phyloP scores from a whole-genome alignment of 2,113 vertebrate species.

The Gymnobelideus leadbeateri region DNA sequence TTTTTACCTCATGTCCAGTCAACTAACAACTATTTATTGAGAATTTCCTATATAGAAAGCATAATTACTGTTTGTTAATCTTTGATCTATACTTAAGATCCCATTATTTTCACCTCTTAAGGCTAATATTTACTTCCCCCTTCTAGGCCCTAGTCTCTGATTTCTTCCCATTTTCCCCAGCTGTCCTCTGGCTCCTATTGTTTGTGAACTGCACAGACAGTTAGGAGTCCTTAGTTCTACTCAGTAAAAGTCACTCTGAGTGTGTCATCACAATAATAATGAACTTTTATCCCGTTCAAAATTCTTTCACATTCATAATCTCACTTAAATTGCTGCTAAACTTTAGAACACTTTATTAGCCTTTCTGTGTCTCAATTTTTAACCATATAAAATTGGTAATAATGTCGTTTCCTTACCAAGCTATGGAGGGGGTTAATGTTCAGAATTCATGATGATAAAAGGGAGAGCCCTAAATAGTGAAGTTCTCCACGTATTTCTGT shows the following conservation, averaged over 20 bases:
- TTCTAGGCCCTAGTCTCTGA: neutral
- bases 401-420: constrained; percentile 57
- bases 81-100: neutral
- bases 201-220: constrained; percentile 14
- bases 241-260: constrained; percentile 14
- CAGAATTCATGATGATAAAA: constrained; percentile 58
- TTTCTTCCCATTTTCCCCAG: neutral
- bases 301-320: constrained; percentile 54
- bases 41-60: neutral
- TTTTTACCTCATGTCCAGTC: neutral
- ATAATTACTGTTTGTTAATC: neutral
- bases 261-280: constrained; percentile 30
- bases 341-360: constrained; percentile 57
- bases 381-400: constrained; percentile 44
- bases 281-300: constrained; percentile 6
- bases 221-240: neutral
- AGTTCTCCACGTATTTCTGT: constrained; percentile 57
- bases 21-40: neutral
- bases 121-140: neutral
- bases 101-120: neutral
- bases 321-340: constrained; percentile 66
- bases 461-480: constrained; percentile 26
- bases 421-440: constrained; percentile 53
- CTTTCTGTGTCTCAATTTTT: constrained; percentile 57
- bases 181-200: constrained; percentile 7